Evolutionary conservation across 1,140 invertebrate species (phyloP).

Genomic region (Tigriopus japonicus): DNA sequence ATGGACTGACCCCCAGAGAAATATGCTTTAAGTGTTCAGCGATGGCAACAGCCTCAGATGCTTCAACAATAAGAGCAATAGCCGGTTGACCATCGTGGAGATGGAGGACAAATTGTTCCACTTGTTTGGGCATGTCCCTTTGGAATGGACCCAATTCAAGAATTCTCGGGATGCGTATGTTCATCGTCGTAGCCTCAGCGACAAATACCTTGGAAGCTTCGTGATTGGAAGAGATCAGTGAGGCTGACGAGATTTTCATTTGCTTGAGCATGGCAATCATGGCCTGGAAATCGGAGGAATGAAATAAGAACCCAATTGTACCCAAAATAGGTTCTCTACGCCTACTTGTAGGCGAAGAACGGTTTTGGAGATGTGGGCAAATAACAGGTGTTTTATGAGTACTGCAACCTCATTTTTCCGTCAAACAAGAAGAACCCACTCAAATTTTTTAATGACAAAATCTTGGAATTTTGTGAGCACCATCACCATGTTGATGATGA

Average conservation of each 20-base stretch:
- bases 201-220: neutral
- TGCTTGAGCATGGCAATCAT: neutral
- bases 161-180: neutral
- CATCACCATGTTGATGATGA: no score
- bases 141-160: neutral
- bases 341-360: no score
- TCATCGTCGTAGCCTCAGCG: neutral
- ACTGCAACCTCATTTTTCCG: no score
- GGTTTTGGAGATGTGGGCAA: no score
- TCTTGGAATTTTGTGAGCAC: no score
- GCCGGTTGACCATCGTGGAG: neutral
- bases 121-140: neutral
- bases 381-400: no score
- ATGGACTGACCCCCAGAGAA: neutral
- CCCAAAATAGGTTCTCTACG: no score
- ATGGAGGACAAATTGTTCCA: neutral
- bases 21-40: neutral
- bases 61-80: neutral
- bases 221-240: constrained; percentile 1
- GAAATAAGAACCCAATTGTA: no score
- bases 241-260: neutral
- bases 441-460: no score
- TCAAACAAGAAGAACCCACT: no score
- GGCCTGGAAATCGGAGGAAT: neutral
- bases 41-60: neutral